Percentiles rank a stretch among this genome's conserved stretches.
Conservation (phyloP, 2,888 invertebrate species). For the Onthophagus sagittarius region DNA sequence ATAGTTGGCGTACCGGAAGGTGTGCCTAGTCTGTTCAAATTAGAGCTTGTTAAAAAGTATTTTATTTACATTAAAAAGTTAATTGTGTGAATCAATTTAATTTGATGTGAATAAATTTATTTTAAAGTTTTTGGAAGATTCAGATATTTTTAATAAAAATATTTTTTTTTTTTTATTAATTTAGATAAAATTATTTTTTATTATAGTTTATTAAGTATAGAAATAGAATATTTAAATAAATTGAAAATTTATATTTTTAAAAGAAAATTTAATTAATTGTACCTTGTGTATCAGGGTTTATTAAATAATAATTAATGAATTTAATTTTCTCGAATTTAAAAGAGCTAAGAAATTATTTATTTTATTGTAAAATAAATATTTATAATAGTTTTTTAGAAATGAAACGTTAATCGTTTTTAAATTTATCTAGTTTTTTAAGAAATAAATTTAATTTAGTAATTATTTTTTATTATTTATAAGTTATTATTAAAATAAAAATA, state of each 20-base stretch:
- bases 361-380: conserved; percentile 10
- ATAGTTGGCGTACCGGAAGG: conserved; percentile 75
- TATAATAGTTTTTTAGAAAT: conserved; percentile 56
- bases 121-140: too few species aligned
- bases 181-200: conserved; percentile 57
- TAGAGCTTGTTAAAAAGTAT: conserved; percentile 35
- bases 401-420: conserved; percentile 45
- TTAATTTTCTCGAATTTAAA: conserved; percentile 59
- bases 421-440: conserved; percentile 66
- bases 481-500: not conserved
- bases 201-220: conserved; percentile 48
- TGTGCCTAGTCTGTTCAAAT: conserved; percentile 63
- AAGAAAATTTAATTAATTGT: conserved; percentile 60
- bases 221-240: too few species aligned
- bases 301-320: conserved; percentile 50
- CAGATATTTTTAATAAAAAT: conserved; percentile 45
- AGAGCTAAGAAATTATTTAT: conserved; percentile 57
- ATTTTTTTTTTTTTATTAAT: conserved; percentile 51
- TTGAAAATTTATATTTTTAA: conserved; percentile 46
- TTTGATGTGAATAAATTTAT: conserved; percentile 29
- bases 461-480: conserved; percentile 27
- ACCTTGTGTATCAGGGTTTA: conserved; percentile 73
- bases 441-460: conserved; percentile 54
- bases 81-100: conserved; percentile 36
- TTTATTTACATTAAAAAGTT: conserved; percentile 45